Evolutionary conservation across 2,797 vertebrate genomes (phyloP), one percentile per base, ranked within the genome.

Genomic region (Buceros bicornis): DNA sequence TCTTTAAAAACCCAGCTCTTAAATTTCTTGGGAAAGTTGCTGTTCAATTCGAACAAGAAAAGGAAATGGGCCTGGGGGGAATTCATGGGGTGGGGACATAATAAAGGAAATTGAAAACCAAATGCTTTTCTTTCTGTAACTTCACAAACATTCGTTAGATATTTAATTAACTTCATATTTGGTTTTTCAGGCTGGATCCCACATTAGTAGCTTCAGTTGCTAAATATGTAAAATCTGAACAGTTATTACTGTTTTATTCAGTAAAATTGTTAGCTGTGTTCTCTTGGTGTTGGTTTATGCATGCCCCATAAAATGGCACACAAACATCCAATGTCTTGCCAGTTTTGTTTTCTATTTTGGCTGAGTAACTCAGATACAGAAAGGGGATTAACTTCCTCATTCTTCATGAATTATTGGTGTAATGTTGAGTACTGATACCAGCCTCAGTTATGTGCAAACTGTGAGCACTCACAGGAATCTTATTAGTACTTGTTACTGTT

Each of bases 101-200:
- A 79, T 84, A 84, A 94, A 91, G 81, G 90, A 95, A 97, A 96
- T 94, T 35, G 80, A 89, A 97, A 96, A 67, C 91, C 24, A 93
- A 97, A 92, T 67, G 74, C 80, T 94, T 95, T 87, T 92, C 73
- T 91, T 95, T 95, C 88, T 93, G 83, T 89, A 96, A 67, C 81
- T 95, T 96, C 48, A 47, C 70, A 95, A 93, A 95, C 71, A 89
- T 94, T 96, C 93, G 86, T 87, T 82, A 91, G 93, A 90, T 93
- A 93, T 92, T 95, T 96, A 96, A 97, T 96, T 90, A 87, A 82
- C 31, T 89, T 95, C 93, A 93, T 74, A 95, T 84, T 96, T 89
- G 25, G 70, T 87, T 95, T 77, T 89, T 45, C 45, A 90, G 82
- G 48, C 94, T 13, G 2, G 64, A 87, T 94, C 83, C 90, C 90